Base-by-base conservation (phyloP, 2,888 invertebrate species). In the Protonemura montana region DNA sequence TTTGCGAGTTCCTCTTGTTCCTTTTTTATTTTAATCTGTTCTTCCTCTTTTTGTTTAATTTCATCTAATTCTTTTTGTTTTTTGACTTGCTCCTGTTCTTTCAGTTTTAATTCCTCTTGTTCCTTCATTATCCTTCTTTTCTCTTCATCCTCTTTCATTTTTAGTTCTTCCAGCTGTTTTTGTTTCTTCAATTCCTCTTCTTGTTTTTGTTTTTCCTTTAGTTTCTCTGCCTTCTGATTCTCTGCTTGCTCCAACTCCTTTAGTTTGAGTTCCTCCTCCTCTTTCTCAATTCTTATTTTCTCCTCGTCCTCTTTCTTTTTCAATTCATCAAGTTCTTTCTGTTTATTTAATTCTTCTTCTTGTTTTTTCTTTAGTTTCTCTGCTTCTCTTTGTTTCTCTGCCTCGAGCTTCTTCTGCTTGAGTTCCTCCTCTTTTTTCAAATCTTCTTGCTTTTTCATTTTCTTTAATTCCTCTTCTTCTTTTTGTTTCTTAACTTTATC, bases 401-500 rank as follows among this genome's bases (percentile, higher is more conserved):
- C 35, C 10, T 35, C 90, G 29, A 89, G 89, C 1, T 88, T 89
- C 83, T 88, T 89, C 0, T 89, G 89, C 13, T 89, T 89, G 27
- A 89, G 89, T 1, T 89, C 90, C 25, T 89, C 88, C 41, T 89
- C 89, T 78, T 90, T 90, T 16, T 89, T 88, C 10, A 87, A 89
- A 85, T 89, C 88, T 27, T 89, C 89, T 80, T 89, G 1, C 89
- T 90, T 16, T 89, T 90, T 3, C 90, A 90, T 89, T 0, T 90
- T 90, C 26, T 90, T 90, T 89, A 89, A 86, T 90, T 90, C 77
- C 89, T 90, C 86, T 87, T 91, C 90, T 29, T 91, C 89, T 13
- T 87, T 84, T 78, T 88, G 86, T 16, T 41, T 86, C 41, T 83
- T 84, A 59, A 86, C 81, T 83, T 83, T 85, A 35, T 85, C 87